Evolutionary conservation across 2,888 invertebrate species (phyloP), one percentile per base, ranked within the genome.

Genomic region (Hololepta plana): DNA sequence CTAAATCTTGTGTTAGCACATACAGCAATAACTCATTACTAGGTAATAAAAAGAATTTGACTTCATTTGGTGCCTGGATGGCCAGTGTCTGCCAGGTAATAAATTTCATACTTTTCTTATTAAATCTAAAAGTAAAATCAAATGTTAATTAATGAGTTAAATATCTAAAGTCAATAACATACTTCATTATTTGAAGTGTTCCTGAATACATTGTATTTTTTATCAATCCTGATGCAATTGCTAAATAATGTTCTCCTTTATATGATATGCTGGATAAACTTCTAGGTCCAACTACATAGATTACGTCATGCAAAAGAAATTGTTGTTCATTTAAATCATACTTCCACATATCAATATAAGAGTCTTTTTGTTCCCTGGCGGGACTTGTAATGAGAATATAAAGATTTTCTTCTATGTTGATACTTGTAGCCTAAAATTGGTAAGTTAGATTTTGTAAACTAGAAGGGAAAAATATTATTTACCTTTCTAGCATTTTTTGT

Each of bases 111-210:
- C n/a, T n/a, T n/a, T n/a, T n/a, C n/a, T n/a, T n/a, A n/a, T n/a
- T n/a, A n/a, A n/a, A n/a, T n/a, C n/a, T n/a, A n/a, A n/a, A n/a
- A n/a, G n/a, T n/a, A n/a, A n/a, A n/a, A n/a, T n/a, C n/a, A n/a
- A n/a, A n/a, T n/a, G n/a, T n/a, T n/a, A n/a, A n/a, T n/a, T n/a
- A n/a, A n/a, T n/a, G n/a, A n/a, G n/a, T n/a, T n/a, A n/a, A n/a
- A n/a, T n/a, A n/a, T n/a, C n/a, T n/a, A n/a, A n/a, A n/a, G n/a
- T n/a, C n/a, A 19, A 10, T 9, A 16, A 29, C 19, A 32, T 38
- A 51, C 51, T 40, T 42, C 34, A 38, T 38, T 11, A 53, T 45
- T 11, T 44, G 38, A n/a, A 53, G 35, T 28, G 38, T 35, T 9
- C 51, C 51, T 20, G 44, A 33, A 32, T 47, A 41, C 21, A 46